Evolutionary conservation across 1,140 invertebrate species (phyloP).

Genomic region (Lordiphosa collinella): DNA sequence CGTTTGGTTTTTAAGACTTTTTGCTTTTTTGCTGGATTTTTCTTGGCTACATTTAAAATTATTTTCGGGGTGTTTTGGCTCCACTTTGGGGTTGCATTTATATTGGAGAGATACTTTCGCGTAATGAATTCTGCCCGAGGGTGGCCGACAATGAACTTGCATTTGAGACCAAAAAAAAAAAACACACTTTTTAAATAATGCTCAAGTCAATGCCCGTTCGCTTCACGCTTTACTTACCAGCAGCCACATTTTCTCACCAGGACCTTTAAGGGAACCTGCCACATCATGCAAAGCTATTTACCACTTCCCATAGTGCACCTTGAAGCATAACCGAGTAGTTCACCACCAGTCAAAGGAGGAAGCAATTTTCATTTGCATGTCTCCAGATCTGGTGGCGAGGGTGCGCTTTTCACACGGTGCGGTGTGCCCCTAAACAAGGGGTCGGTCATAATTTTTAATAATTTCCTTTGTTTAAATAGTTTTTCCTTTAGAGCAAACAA

Average conservation of each 20-base stretch:
- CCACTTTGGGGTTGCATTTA: constrained; percentile 64
- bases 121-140: constrained; percentile 68
- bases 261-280: constrained; percentile 28
- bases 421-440: constrained; percentile 19
- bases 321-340: constrained; percentile 56
- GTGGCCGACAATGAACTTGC: constrained; percentile 64
- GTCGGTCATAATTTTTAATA: constrained; percentile 75
- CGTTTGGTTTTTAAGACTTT: constrained; percentile 34
- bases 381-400: constrained; percentile 29
- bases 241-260: constrained; percentile 21
- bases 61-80: constrained; percentile 39
- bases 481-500: constrained; percentile 67
- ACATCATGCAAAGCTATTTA: constrained; percentile 58
- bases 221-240: constrained; percentile 60
- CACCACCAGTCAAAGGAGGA: constrained; percentile 29
- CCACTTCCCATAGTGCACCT: constrained; percentile 33
- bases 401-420: constrained; percentile 67
- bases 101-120: constrained; percentile 37
- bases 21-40: constrained; percentile 31
- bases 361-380: constrained; percentile 44
- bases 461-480: constrained; percentile 77
- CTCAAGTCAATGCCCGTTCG: background rate
- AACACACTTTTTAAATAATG: background rate
- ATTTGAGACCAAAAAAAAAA: constrained; percentile 12
- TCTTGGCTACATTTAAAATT: constrained; percentile 35